Conservation (phyloP, 1,140 invertebrate species). For the Acromyrmex echinatior region DNA sequence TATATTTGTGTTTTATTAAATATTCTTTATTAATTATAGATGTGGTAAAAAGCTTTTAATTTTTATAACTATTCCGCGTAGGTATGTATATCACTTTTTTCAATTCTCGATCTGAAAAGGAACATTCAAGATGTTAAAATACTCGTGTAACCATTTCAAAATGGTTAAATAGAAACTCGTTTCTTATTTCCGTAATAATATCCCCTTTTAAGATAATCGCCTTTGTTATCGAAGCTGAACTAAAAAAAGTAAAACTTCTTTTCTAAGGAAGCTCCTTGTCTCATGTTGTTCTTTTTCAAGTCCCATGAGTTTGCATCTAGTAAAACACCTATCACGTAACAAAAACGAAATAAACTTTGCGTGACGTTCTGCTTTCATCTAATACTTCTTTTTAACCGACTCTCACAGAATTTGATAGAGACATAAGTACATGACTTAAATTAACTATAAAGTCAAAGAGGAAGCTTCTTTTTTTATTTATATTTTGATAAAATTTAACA, state of each 20-base stretch:
- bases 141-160: constrained; percentile 30
- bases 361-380: neutral
- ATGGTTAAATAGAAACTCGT: constrained; percentile 53
- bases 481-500: neutral
- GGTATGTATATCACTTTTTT: constrained; percentile 14
- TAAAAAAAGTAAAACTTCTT: constrained; percentile 10
- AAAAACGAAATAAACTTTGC: constrained; percentile 28
- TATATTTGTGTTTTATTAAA: neutral
- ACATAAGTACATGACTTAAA: neutral
- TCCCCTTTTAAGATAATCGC: constrained; percentile 63
- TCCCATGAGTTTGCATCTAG: constrained; percentile 16
- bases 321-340: constrained; percentile 25
- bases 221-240: constrained; percentile 45
- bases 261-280: constrained; percentile 20
- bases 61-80: neutral
- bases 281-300: neutral
- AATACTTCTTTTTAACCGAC: constrained; percentile 1
- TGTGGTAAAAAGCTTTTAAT: neutral
- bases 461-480: neutral
- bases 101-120: neutral
- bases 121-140: constrained; percentile 29
- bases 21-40: neutral
- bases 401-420: neutral
- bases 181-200: constrained; percentile 57
- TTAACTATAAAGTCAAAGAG: neutral